Evolutionary conservation across 2,113 vertebrate species (phyloP).

Genomic region (Alligator mississippiensis): DNA sequence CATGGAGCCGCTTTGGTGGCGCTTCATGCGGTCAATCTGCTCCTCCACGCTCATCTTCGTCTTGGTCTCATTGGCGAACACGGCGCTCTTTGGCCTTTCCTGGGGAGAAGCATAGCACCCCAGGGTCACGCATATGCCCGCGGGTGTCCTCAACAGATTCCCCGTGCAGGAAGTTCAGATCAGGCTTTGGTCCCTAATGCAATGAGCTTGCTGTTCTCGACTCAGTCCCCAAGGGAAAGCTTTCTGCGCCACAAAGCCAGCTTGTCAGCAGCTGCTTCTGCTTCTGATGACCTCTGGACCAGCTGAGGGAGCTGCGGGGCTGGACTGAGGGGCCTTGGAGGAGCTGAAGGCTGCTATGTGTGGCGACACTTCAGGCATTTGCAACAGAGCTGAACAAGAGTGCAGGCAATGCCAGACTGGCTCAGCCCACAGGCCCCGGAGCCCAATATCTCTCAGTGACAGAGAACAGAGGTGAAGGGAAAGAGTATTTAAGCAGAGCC

Average conservation of each 20-base stretch:
- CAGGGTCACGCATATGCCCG: fast-evolving
- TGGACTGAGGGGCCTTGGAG: background rate
- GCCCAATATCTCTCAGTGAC: no score
- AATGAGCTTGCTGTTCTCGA: background rate
- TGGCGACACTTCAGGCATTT: background rate
- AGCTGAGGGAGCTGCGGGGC: background rate
- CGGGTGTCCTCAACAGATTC: background rate
- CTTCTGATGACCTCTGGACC: background rate
- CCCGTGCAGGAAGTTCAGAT: background rate
- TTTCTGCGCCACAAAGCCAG: background rate
- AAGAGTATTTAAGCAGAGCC: no score
- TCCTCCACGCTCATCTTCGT: slow-evolving; percentile 96
- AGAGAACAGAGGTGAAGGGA: no score
- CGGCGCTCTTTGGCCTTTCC: slow-evolving; percentile 92
- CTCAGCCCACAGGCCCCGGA: no score
- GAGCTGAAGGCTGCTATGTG: background rate
- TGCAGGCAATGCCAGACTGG: no score
- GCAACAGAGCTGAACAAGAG: no score
- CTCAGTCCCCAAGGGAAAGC: background rate
- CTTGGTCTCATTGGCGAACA: slow-evolving; percentile 87
- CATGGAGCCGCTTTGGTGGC: slow-evolving; percentile 91
- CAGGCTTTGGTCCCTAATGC: background rate
- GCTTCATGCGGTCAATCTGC: slow-evolving; percentile 92
- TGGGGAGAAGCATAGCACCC: slow-evolving; percentile 36
- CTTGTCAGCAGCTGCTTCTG: background rate